Base-by-base conservation (phyloP, 2,888 invertebrate genomes). In the Pelosia muscerda region DNA sequence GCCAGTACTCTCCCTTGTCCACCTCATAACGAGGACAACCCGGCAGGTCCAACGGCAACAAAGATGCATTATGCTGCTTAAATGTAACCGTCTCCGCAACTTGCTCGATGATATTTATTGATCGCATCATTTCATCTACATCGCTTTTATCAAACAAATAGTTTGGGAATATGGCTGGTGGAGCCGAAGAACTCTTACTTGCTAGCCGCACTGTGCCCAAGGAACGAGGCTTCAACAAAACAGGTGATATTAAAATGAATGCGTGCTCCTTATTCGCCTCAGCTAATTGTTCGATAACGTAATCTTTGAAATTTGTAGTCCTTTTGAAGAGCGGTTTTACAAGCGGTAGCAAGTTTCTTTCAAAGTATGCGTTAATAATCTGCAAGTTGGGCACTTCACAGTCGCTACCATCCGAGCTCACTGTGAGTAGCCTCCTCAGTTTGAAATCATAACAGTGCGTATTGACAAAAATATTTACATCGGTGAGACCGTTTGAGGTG, bases 381-480 rank as follows among this genome's bases (percentile, higher is more conserved):
- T 92, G 92, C 38, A 86, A 22, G 2, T 82, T 84, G 0, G 92
- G 90, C 22, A 88, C 26, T 26, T 86, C 80, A 68, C 92, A 92
- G 13, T 85, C 64, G 4, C 66, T 74, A 13, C 79, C 79, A 10
- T 78, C 82, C 0, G 77, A 53, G 2, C 79, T 74, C 26, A 82
- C 71, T 61, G 82, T 80, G 1, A 69, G 23, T 19, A 91, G 75
- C 19, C 63, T 76, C 2, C 81, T 76, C 0, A 42, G 68, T 1
- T 74, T 60, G 19, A 75, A 82, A 68, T 90, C 82, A 68, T 90
- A 92, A 66, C 92, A 92, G 11, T 74, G 60, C 0, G 87, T 84
- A 73, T 92, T 92, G 0, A 82, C 55, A 58, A 92, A 88, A 0
- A 83, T 72, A 13, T 79, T 82, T 13, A 88, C 65, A 66, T 91